Evolutionary conservation across 2,888 invertebrate species (phyloP).

Genomic region (Arctia plantaginis): DNA sequence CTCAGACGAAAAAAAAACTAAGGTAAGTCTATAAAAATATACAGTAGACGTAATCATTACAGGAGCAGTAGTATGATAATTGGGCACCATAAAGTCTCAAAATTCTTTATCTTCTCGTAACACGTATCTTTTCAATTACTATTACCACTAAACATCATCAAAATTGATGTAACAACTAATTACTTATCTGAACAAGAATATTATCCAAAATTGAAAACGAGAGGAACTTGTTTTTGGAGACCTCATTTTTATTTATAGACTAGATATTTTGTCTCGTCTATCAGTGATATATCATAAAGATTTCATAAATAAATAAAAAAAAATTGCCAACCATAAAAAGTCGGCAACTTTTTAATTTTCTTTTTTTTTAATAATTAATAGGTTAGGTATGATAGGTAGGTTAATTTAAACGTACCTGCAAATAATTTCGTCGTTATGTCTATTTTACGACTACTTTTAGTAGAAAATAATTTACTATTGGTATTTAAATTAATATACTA

Average conservation of each 20-base stretch:
- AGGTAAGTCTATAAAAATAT: neutral
- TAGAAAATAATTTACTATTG: neutral
- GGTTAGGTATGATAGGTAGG: too few species aligned
- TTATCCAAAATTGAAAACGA: neutral
- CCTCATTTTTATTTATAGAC: neutral
- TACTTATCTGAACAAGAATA: neutral
- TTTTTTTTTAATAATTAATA: too few species aligned
- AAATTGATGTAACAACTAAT: neutral
- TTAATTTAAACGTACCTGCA: too few species aligned
- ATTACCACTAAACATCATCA: neutral
- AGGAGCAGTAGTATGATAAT: neutral
- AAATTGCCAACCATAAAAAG: too few species aligned
- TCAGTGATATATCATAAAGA: too few species aligned
- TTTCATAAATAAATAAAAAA: too few species aligned
- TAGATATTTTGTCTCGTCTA: too few species aligned
- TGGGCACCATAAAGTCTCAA: neutral
- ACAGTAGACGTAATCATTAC: neutral
- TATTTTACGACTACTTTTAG: neutral
- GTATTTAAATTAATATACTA: conserved; percentile 23
- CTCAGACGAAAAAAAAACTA: too few species aligned
- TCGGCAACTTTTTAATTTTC: too few species aligned
- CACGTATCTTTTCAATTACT: too few species aligned
- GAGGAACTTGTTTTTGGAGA: neutral
- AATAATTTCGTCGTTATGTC: too few species aligned
- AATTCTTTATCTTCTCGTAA: neutral